phyloP scores from a whole-genome alignment of 2,888 invertebrate species.

The Chydorus sphaericus region DNA sequence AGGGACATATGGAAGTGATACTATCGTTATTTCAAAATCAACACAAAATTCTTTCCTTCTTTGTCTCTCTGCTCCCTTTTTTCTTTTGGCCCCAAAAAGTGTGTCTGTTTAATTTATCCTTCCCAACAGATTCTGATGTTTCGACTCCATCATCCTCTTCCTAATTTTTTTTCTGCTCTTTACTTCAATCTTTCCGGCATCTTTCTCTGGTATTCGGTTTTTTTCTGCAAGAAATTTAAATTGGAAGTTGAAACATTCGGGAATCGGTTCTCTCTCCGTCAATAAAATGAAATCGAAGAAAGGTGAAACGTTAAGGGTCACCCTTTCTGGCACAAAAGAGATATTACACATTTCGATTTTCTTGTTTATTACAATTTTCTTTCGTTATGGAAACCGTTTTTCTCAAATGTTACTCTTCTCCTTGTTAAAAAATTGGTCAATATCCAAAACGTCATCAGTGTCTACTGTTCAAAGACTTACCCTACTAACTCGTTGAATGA shows the following conservation, averaged over 20 bases:
- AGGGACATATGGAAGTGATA: conserved; percentile 11
- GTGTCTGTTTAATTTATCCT: conserved; percentile 8
- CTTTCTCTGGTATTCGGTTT: conserved; percentile 3
- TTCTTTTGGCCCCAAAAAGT: too few relatives aligned
- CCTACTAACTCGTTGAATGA: too few relatives aligned
- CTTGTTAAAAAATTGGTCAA: too few relatives aligned
- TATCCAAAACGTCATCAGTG: too few relatives aligned
- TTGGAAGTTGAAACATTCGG: conserved; percentile 6
- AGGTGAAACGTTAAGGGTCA: background rate
- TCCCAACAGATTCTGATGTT: conserved; percentile 1
- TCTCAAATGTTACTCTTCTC: background rate
- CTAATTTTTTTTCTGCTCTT: background rate
- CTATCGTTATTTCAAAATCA: conserved; percentile 5
- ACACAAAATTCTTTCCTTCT: too few relatives aligned
- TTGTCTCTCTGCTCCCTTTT: background rate
- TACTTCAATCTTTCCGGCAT: background rate
- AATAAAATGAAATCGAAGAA: conserved; percentile 5
- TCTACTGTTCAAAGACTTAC: too few relatives aligned
- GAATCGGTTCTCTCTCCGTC: background rate
- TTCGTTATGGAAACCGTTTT: background rate
- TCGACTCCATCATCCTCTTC: conserved; percentile 2
- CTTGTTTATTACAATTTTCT: background rate
- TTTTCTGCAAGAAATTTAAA: conserved; percentile 1
- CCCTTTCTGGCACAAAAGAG: conserved; percentile 4
- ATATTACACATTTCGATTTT: too few relatives aligned